These are phyloP conservation scores for Gasteruption jaculator DNA, from an alignment of 2,888 invertebrate species.

Conservation along the genomic window DNA sequence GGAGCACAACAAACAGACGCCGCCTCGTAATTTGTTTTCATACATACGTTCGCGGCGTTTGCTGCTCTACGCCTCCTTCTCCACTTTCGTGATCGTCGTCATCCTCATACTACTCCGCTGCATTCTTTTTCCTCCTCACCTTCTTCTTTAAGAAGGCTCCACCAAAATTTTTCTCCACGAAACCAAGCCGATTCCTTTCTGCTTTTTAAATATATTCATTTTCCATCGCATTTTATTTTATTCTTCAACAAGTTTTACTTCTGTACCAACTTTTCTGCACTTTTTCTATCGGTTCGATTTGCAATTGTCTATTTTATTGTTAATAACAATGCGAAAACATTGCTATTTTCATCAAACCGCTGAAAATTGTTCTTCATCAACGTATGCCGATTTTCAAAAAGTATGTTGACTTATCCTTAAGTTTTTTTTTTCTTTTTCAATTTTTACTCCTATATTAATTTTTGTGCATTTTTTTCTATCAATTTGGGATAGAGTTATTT, in stretches of 20 bases:
- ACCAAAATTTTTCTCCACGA: background rate
- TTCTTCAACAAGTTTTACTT: constrained; percentile 17
- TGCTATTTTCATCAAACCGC: too few relatives aligned
- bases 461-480: too few relatives aligned
- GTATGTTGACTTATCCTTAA: too few relatives aligned
- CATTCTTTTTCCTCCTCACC: constrained; percentile 3
- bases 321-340: too few relatives aligned
- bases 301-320: too few relatives aligned
- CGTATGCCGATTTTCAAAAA: too few relatives aligned
- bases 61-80: constrained; percentile 35
- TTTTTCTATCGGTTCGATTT: constrained; percentile 15
- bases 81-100: constrained; percentile 21
- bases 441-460: too few relatives aligned
- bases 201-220: constrained; percentile 18
- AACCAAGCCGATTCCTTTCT: constrained; percentile 14
- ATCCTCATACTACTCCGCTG: background rate
- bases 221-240: constrained; percentile 20
- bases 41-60: constrained; percentile 44
- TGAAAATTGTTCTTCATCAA: too few relatives aligned
- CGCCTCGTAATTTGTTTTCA: constrained; percentile 50
- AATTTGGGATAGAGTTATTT: too few relatives aligned
- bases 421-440: too few relatives aligned
- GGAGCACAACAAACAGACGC: constrained; percentile 46
- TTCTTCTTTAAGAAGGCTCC: constrained; percentile 10
- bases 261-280: constrained; percentile 18